phyloP scores from a whole-genome alignment of 2,888 invertebrate species.

The Cantharis lateralis region DNA sequence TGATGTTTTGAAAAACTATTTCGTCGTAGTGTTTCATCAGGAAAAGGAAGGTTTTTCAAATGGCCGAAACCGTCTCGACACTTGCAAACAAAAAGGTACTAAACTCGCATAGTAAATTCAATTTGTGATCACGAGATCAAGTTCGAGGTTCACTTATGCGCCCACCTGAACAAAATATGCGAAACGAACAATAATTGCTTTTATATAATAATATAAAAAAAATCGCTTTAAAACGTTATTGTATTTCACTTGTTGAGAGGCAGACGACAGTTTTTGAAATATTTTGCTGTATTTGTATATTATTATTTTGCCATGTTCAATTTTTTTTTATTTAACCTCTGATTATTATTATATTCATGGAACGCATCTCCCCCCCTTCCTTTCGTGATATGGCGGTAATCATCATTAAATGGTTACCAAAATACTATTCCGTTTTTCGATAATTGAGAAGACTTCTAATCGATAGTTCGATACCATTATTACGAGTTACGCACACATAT shows the following conservation, averaged over 20 bases:
- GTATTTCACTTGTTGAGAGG: not conserved
- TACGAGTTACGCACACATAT: not conserved
- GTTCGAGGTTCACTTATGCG: conserved; percentile 18
- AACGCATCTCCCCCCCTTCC: not conserved
- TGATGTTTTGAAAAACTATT: not conserved
- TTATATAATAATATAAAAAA: not conserved
- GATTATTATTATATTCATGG: not conserved
- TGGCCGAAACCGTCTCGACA: conserved; percentile 21
- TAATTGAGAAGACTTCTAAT: not conserved
- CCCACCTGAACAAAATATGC: not conserved
- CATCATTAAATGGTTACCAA: not conserved
- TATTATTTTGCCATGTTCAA: not conserved
- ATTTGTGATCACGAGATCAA: conserved; percentile 15
- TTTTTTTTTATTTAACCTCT: not conserved
- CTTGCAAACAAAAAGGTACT: conserved; percentile 23
- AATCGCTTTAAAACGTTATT: not conserved
- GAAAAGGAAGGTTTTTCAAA: conserved; percentile 16
- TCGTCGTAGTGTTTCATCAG: conserved; percentile 10
- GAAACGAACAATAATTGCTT: not conserved
- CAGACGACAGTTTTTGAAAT: not conserved
- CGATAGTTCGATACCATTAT: not conserved
- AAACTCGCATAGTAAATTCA: conserved; percentile 9
- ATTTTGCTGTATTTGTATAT: not conserved
- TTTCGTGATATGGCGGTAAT: not conserved
- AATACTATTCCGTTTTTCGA: not conserved